phyloP scores from a whole-genome alignment of 2,888 invertebrate species.

The Hipparchia sbordonii region DNA sequence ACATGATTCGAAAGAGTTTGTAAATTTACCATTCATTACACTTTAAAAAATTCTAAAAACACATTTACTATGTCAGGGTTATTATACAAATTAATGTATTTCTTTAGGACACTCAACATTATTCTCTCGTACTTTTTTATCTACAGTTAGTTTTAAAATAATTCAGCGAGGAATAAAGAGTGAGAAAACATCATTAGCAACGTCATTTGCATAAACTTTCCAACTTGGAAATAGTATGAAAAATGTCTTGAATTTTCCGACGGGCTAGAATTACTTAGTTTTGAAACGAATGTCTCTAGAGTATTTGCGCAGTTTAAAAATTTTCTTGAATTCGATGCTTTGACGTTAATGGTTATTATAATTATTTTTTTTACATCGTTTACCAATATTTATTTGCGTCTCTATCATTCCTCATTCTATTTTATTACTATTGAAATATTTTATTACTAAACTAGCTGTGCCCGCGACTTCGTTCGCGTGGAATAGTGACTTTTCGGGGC shows the following conservation, averaged over 20 bases:
- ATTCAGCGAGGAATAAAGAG: conserved; percentile 13
- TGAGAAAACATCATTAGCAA: conserved; percentile 39
- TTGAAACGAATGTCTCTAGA: conserved; percentile 64
- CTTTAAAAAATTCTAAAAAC: too few relatives aligned
- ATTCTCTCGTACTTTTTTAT: background rate
- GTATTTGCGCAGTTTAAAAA: conserved; percentile 51
- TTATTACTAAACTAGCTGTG: too few relatives aligned
- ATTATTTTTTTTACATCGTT: background rate
- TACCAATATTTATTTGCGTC: background rate
- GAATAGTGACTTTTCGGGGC: too few relatives aligned
- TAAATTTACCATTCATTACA: too few relatives aligned
- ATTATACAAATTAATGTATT: too few relatives aligned
- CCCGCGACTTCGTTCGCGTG: too few relatives aligned
- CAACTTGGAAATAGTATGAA: conserved; percentile 39
- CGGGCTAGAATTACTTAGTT: conserved; percentile 46
- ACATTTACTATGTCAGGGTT: too few relatives aligned
- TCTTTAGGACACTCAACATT: background rate
- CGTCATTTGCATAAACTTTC: conserved; percentile 41
- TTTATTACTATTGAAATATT: too few relatives aligned
- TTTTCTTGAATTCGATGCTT: conserved; percentile 15
- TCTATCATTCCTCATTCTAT: background rate
- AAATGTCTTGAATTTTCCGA: conserved; percentile 33
- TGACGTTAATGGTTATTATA: background rate
- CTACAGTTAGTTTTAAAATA: conserved; percentile 6
- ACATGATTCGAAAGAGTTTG: too few relatives aligned